Conservation (phyloP, 2,113 vertebrate species). For the Turdus rufiventris region DNA sequence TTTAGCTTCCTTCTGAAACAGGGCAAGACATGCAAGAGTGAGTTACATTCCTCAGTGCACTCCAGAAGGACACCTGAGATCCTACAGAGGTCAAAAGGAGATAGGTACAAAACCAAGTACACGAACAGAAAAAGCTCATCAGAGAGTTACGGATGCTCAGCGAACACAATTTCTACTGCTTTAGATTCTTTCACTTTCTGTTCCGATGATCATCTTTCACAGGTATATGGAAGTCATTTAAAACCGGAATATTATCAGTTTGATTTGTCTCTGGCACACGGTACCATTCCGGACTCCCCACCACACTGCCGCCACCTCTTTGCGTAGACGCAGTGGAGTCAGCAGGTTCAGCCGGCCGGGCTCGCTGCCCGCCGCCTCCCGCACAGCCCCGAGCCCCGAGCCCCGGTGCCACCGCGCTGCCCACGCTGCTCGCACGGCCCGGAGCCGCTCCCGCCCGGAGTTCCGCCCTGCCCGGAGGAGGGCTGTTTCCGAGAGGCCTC, state of each 20-base stretch:
- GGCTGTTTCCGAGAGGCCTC: neutral
- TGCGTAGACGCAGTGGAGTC: accelerated
- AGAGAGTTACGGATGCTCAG: neutral
- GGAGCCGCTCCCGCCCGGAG: neutral
- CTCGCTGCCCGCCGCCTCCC: neutral
- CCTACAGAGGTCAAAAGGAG: neutral
- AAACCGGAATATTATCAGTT: accelerated
- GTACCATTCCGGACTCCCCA: neutral
- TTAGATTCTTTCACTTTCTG: neutral
- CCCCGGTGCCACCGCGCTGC: neutral
- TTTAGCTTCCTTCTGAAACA: neutral
- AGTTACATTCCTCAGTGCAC: neutral
- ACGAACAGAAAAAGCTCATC: neutral
- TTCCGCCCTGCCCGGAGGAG: neutral
- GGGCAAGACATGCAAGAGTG: accelerated
- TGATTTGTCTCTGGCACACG: neutral
- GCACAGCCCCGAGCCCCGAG: neutral
- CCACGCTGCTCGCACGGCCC: neutral
- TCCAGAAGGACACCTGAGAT: neutral
- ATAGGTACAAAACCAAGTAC: neutral
- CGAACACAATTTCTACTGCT: neutral
- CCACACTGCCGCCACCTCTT: accelerated
- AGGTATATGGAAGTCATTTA: accelerated
- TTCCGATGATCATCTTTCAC: neutral
- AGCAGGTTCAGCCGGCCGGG: neutral